These are phyloP conservation scores for Periophthalmodon schlosseri DNA, from an alignment of 2,113 vertebrate genomes.

Conservation along the genomic window DNA sequence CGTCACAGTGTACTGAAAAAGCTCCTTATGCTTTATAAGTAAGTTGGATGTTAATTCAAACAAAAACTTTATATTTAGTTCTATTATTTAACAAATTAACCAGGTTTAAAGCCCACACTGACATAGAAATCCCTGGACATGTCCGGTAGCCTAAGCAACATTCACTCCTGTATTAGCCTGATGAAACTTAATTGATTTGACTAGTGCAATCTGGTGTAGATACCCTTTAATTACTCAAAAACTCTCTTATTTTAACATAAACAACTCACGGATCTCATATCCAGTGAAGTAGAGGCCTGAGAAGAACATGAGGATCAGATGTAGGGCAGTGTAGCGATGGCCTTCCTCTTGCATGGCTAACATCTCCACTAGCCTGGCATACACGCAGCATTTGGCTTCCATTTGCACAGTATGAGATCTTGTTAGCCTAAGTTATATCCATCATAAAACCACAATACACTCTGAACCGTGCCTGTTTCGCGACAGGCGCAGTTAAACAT, in stretches of 20 bases:
- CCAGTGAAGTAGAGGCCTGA: neutral
- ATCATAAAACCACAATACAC: constrained; percentile 71
- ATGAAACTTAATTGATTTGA: neutral
- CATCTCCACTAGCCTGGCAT: constrained; percentile 48
- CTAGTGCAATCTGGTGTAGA: neutral
- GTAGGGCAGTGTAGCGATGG: constrained; percentile 50
- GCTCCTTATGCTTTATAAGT: too few relatives aligned
- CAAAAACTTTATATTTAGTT: neutral
- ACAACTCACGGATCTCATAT: neutral
- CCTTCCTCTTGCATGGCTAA: constrained; percentile 64
- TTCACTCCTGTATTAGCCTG: neutral
- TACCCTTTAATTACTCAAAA: neutral
- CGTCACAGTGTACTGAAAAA: too few relatives aligned
- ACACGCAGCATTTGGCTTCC: constrained; percentile 67
- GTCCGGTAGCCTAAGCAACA: neutral
- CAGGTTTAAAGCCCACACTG: neutral
- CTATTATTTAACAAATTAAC: neutral
- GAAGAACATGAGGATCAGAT: constrained; percentile 71
- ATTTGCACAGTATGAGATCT: constrained; percentile 64
- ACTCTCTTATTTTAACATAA: neutral
- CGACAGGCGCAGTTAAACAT: constrained; percentile 69
- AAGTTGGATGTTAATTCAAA: too few relatives aligned
- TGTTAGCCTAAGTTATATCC: constrained; percentile 75
- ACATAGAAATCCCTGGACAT: neutral
- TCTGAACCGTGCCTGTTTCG: constrained; percentile 53